Evolutionary conservation across 2,888 invertebrate species (phyloP), one percentile per base, ranked within the genome.

Genomic region (Hypercompe scribonia): DNA sequence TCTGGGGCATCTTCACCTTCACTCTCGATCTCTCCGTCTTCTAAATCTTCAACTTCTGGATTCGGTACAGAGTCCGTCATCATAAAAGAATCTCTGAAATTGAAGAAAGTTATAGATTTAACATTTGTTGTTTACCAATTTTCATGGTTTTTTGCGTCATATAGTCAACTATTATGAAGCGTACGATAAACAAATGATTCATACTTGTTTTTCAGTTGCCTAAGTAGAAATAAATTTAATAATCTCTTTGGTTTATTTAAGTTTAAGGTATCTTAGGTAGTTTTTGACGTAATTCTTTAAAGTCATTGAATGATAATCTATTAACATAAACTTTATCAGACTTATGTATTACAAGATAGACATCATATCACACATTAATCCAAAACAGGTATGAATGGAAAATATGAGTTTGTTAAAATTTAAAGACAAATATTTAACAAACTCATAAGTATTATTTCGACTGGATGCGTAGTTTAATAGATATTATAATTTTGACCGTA

Each of bases 21-120:
- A 75, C 96, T 96, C 84, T 98, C 98, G 83, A 98, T 98, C 92
- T 98, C 98, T 68, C 98, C 98, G 89, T 98, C 98, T 93, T 98
- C 98, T 81, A 98, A 96, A 90, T 98, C 98, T 88, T 97, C 95
- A 33, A 91, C 71, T 70, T 84, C 84, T 42, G 78, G 80, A 69
- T 89, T 91, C 24, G 88, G 79, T 73, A 85, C 84, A 36, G 89
- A 78, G 50, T 94, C 94, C 33, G 91, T 88, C 95, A 94, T 95
- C 77, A 83, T 91, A 77, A 91, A 87, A 70, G 86, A 86, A 75
- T 90, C 89, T 86, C 95, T 95, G 95, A 83, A 95, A 95, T 91
- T 33, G 68, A 66, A 76, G 31, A 70, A 61, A 76, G 24, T 34
- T 33, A 31, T 1, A 7, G 39, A 54, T 63, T 82, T 42, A 81